Percentiles rank a stretch among this genome's conserved stretches.
These are phyloP conservation scores for Ambastaia sidthimunki DNA, from an alignment of 2,797 vertebrate genomes.

Conservation along the genomic window DNA sequence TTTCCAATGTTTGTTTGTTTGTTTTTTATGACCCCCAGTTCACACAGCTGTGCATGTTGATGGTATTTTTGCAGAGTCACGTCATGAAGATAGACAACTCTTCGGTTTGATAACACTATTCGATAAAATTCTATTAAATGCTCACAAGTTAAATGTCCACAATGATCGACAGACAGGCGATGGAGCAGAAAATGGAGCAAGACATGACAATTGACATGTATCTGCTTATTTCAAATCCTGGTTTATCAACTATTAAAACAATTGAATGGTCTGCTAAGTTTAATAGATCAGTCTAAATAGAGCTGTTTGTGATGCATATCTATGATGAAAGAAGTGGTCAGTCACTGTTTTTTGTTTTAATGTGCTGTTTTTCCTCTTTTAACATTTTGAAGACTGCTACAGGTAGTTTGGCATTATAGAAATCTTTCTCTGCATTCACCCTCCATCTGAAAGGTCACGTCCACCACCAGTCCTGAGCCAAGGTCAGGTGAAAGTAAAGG, in stretches of 20 bases:
- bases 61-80: conserved; percentile 45
- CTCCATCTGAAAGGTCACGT: neutral
- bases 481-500: conserved; percentile 1
- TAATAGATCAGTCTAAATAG: conserved; percentile 40
- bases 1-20: conserved; percentile 54
- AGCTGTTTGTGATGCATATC: neutral
- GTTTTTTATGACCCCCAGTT: conserved; percentile 46
- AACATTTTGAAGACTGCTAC: neutral
- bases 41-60: conserved; percentile 59
- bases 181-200: neutral
- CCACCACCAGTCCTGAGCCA: neutral
- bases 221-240: conserved; percentile 27
- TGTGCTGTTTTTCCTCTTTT: neutral
- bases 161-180: neutral
- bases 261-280: conserved; percentile 28
- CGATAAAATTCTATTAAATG: neutral
- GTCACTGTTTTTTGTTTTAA: neutral
- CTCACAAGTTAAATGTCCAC: neutral
- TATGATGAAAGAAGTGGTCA: neutral
- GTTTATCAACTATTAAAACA: neutral
- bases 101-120: neutral
- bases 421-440: neutral
- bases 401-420: conserved; percentile 7
- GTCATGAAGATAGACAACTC: neutral
- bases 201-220: neutral